A percentile compares a stretch with the other conserved stretches of the same genome.
Evolutionary conservation across 2,888 invertebrate species (phyloP).

Genomic region (Arrhopalites spinosus): DNA sequence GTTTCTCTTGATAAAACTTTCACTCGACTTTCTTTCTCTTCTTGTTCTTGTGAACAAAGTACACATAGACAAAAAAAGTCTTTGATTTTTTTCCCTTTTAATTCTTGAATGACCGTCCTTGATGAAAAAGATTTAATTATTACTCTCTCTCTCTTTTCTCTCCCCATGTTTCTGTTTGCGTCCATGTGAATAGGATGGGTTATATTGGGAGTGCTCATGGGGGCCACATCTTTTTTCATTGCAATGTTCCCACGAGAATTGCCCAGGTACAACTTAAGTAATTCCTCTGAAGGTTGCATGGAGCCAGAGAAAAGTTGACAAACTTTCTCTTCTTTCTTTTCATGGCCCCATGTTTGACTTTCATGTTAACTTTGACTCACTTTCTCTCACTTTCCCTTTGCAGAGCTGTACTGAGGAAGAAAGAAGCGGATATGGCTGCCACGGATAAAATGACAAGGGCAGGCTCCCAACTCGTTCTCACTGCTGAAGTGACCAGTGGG

Average conservation of each 20-base stretch:
- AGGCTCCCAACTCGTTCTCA: slow-evolving; percentile 47
- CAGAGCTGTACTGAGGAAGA: slow-evolving; percentile 40
- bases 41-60: not conserved
- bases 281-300: not conserved
- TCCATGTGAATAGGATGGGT: slow-evolving; percentile 60
- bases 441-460: slow-evolving; percentile 35
- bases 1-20: no score
- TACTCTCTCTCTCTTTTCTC: not conserved
- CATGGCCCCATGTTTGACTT: no score
- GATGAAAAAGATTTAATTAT: not conserved
- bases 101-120: no score
- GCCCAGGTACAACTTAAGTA: slow-evolving; percentile 57
- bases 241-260: slow-evolving; percentile 69
- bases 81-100: no score
- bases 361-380: no score
- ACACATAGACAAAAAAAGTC: no score
- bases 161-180: not conserved
- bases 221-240: slow-evolving; percentile 67
- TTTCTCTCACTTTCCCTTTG: not conserved
- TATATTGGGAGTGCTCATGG: slow-evolving; percentile 64
- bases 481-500: slow-evolving; percentile 46
- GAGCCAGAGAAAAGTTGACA: no score
- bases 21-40: not conserved
- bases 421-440: slow-evolving; percentile 36
- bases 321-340: no score